phyloP scores from a whole-genome alignment of 2,113 vertebrate species.

The Sorex fumeus region DNA sequence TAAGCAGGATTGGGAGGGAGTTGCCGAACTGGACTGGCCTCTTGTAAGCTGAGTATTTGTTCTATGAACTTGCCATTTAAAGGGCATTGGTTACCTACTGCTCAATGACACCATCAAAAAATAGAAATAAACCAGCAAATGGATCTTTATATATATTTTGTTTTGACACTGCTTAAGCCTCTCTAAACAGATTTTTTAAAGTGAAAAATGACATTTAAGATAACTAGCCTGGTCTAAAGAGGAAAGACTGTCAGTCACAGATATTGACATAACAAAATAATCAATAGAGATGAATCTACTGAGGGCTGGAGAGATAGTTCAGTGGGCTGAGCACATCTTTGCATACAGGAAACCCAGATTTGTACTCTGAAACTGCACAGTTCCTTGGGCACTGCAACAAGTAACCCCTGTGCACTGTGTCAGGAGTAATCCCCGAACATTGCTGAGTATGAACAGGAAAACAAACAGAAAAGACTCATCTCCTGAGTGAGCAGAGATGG shows the following conservation, averaged over 20 bases:
- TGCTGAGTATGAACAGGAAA: no score
- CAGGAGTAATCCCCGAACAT: no score
- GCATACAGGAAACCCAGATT: no score
- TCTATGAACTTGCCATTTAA: constrained; percentile 47
- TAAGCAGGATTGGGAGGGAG: not conserved
- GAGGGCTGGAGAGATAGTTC: no score
- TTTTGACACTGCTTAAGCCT: not conserved
- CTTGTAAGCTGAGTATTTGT: constrained; percentile 54
- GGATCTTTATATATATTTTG: not conserved
- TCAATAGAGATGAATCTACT: no score
- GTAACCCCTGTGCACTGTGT: no score
- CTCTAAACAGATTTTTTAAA: constrained; percentile 2
- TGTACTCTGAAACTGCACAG: no score
- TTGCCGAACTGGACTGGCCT: constrained; percentile 55
- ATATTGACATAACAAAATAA: no score
- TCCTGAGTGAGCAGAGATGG: not conserved
- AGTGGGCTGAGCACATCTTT: no score
- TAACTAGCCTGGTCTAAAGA: no score
- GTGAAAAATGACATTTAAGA: constrained; percentile 12
- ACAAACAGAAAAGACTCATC: not conserved
- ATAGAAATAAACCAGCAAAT: not conserved
- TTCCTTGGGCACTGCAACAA: no score
- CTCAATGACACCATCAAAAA: not conserved
- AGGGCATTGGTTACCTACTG: not conserved
- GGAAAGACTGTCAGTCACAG: no score